These are phyloP conservation scores for Rhea pennata DNA, from an alignment of 2,113 vertebrate species.

Conservation along the genomic window DNA sequence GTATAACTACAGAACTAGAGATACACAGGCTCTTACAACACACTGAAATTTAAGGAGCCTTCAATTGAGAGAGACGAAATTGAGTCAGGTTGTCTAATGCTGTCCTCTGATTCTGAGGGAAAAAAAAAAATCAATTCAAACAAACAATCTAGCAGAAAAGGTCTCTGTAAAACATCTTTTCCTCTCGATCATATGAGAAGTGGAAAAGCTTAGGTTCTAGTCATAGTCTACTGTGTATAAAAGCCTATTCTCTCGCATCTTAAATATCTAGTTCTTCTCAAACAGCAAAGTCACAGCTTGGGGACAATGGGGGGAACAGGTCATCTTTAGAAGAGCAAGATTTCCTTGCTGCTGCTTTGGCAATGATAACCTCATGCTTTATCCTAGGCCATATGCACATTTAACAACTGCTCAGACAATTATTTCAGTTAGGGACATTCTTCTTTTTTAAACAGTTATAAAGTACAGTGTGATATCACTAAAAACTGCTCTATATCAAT, in stretches of 20 bases:
- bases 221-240: not conserved
- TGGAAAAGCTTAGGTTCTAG: not conserved
- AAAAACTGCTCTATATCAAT: not conserved
- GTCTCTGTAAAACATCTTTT: not conserved
- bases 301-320: not conserved
- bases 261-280: not conserved
- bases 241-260: not conserved
- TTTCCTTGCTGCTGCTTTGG: not conserved
- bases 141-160: not conserved
- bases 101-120: not conserved
- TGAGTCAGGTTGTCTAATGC: not conserved
- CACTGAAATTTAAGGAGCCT: not conserved
- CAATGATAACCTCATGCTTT: not conserved
- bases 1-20: not conserved
- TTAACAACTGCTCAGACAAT: not conserved
- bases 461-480: not conserved
- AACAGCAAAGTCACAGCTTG: fast-evolving
- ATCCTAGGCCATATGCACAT: not conserved
- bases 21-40: not conserved
- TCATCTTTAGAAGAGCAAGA: not conserved
- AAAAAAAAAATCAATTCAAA: not conserved
- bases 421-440: not conserved
- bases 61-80: not conserved
- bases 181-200: not conserved
- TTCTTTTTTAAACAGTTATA: not conserved